Percentiles rank a stretch among this genome's conserved stretches.
Conservation (phyloP, 2,888 invertebrate genomes). For the Malacosoma neustria region DNA sequence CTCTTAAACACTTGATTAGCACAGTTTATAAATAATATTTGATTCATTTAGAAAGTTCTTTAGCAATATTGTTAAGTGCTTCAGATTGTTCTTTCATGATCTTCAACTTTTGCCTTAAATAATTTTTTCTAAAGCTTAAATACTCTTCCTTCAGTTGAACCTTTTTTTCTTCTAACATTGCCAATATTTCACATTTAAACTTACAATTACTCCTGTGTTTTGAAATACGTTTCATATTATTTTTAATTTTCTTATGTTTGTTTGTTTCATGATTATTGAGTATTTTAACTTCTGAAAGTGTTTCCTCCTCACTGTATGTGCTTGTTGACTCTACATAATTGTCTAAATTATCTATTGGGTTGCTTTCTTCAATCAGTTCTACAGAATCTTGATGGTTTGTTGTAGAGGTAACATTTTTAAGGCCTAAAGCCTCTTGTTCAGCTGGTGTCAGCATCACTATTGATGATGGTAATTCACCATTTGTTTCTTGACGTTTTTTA, state of each 20-base stretch:
- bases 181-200: constrained; percentile 51
- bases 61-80: constrained; percentile 56
- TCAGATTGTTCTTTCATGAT: constrained; percentile 56
- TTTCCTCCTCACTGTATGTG: constrained; percentile 41
- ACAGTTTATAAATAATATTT: neutral
- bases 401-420: constrained; percentile 33
- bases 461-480: constrained; percentile 32
- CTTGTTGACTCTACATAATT: constrained; percentile 26
- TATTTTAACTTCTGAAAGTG: constrained; percentile 40
- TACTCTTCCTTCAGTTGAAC: constrained; percentile 55
- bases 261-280: constrained; percentile 20
- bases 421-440: constrained; percentile 45
- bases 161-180: constrained; percentile 48
- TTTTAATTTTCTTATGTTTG: constrained; percentile 23
- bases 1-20: too few relatives aligned
- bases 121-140: constrained; percentile 57
- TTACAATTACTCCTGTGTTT: constrained; percentile 38
- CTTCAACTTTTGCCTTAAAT: constrained; percentile 51
- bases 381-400: constrained; percentile 31
- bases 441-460: constrained; percentile 31
- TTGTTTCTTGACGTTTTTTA: constrained; percentile 37
- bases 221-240: constrained; percentile 17
- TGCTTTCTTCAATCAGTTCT: constrained; percentile 38
- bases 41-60: constrained; percentile 34
- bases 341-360: constrained; percentile 24